Conservation (phyloP, 2,888 invertebrate species). For the Dermolepida albohirtum region DNA sequence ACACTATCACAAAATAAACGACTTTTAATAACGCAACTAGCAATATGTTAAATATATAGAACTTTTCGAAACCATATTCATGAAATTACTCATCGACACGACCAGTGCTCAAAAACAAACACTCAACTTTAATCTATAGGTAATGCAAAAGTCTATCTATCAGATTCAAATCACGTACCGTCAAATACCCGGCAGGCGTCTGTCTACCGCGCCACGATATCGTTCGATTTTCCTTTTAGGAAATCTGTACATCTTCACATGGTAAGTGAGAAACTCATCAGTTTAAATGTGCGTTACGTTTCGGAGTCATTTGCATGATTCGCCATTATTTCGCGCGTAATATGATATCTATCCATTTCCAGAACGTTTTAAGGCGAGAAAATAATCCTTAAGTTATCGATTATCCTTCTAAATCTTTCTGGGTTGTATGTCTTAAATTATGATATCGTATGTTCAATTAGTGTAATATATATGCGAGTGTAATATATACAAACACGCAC, state of each 20-base stretch:
- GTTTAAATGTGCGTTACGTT: slow-evolving; percentile 19
- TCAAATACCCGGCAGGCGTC: slow-evolving; percentile 44
- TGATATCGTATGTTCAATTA: too few species aligned
- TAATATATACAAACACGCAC: too few species aligned
- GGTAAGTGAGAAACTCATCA: slow-evolving; percentile 5
- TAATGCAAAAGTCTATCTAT: slow-evolving; percentile 30
- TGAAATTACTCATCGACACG: slow-evolving; percentile 8
- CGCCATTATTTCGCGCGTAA: slow-evolving; percentile 14
- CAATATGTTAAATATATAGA: neutral
- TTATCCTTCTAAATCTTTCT: too few species aligned
- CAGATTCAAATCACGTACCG: slow-evolving; percentile 49
- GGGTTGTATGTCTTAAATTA: too few species aligned
- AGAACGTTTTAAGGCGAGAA: neutral
- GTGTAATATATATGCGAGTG: too few species aligned
- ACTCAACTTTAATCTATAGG: slow-evolving; percentile 17
- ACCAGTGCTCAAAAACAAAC: slow-evolving; percentile 9
- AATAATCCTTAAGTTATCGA: too few species aligned
- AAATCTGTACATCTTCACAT: slow-evolving; percentile 4
- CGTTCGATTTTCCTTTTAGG: slow-evolving; percentile 42
- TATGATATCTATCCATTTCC: slow-evolving; percentile 16
- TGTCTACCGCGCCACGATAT: slow-evolving; percentile 31
- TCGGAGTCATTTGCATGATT: slow-evolving; percentile 8
- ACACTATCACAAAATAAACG: too few species aligned
- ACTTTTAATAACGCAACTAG: neutral
- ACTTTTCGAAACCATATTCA: neutral